Evolutionary conservation across 2,113 vertebrate genomes (phyloP), one percentile per base, ranked within the genome.

Genomic region (Megalops atlanticus): DNA sequence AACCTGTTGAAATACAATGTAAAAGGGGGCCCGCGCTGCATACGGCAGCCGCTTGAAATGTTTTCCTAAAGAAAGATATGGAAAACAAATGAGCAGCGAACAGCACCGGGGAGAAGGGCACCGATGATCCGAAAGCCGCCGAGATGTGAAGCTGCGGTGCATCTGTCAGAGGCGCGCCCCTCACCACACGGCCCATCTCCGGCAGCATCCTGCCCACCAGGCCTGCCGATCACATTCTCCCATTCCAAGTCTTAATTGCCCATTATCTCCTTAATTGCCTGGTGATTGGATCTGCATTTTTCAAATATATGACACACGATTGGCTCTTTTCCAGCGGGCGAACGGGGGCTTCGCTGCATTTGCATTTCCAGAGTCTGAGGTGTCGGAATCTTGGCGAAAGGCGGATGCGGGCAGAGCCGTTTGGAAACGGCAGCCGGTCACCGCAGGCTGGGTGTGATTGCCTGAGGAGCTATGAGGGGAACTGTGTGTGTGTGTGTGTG

Each of bases 221-320:
- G 0, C 16, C 54, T 68, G 36, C 39, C 18, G 21, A 21, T 77
- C 74, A 43, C 12, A 7, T 78, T 45, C 72, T 54, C 27, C 41
- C 14, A 14, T 15, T 43, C 81, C 40, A 15, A 27, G 73, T 74
- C 64, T 49, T 31, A 74, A 64, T 81, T 71, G 86, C 88, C 86
- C 77, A 86, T 89, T 86, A 90, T 82, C 76, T 85, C 84, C 85
- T 79, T 87, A 89, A 89, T 88, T 86, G 87, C 52, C 82, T 79
- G 71, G 43, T 82, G 86, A 90, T 88, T 89, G 58, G 78, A 85
- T 89, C 82, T 73, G 40, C 81, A 81, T 83, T 88, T 85, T 86
- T 79, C 41, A 78, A 88, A 89, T 86, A 88, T 85, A 76, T n/a
- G n/a, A n/a, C 83, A 58, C 33, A 81, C 90, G 87, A 91, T 86